A percentile compares a stretch with the other conserved stretches of the same genome.
Evolutionary conservation across 2,888 invertebrate genomes (phyloP).

Genomic region (Geotrupes spiniger): DNA sequence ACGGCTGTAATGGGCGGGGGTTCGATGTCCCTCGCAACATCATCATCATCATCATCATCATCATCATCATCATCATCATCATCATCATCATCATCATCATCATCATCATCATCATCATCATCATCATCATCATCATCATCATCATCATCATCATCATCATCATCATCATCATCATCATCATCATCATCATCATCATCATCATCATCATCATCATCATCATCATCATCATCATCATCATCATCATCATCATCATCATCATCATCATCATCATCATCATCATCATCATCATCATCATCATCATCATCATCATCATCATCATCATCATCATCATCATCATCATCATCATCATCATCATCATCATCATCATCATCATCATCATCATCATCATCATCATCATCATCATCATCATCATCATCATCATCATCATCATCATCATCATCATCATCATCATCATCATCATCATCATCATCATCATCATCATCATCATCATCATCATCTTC

Average conservation of each 20-base stretch:
- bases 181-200: not conserved
- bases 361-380: not conserved
- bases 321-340: not conserved
- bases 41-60: too few relatives aligned
- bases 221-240: not conserved
- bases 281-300: not conserved
- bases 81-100: not conserved
- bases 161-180: not conserved
- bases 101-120: not conserved
- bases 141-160: not conserved
- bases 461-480: not conserved
- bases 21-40: too few relatives aligned
- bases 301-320: not conserved
- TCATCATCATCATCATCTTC: not conserved
- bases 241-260: not conserved
- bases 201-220: not conserved
- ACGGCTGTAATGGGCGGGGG: too few relatives aligned
- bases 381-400: not conserved
- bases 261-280: not conserved
- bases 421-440: not conserved
- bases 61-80: not conserved
- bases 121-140: not conserved
- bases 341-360: not conserved
- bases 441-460: not conserved
- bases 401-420: not conserved